A percentile compares a stretch with the other conserved stretches of the same genome.
These are phyloP conservation scores for Acanthis flammea DNA, from an alignment of 2,797 vertebrate genomes.

Conservation along the genomic window DNA sequence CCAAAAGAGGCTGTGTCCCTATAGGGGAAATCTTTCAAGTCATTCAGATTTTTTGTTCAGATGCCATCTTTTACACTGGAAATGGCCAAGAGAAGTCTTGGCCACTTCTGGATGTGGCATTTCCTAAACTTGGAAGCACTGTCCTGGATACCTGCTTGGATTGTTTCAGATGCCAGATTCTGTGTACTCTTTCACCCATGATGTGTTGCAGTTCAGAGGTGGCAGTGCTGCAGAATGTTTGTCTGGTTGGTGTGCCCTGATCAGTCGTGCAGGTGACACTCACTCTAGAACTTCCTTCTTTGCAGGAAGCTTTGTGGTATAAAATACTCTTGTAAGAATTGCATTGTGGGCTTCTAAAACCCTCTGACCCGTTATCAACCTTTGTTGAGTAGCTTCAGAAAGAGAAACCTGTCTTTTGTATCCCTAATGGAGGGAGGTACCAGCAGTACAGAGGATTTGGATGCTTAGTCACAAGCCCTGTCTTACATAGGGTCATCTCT, in stretches of 20 bases:
- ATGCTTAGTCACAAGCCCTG: not conserved
- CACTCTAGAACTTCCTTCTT: not conserved
- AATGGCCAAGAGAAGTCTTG: not conserved
- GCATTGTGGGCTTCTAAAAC: not conserved
- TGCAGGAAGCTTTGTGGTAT: not conserved
- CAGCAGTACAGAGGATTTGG: not conserved
- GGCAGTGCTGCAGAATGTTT: not conserved
- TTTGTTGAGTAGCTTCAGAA: not conserved
- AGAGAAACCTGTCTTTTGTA: not conserved
- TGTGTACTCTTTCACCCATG: not conserved
- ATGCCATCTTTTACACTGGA: not conserved
- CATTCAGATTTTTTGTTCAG: not conserved
- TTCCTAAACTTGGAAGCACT: not conserved
- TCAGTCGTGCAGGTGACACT: not conserved
- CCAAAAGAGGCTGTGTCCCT: not conserved
- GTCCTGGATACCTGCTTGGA: rapidly evolving
- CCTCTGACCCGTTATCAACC: not conserved
- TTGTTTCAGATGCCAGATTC: not conserved
- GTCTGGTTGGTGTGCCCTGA: not conserved
- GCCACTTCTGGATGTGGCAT: rapidly evolving
- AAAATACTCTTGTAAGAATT: not conserved
- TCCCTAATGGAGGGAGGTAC: not conserved
- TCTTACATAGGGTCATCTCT: not conserved
- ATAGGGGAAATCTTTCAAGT: not conserved
- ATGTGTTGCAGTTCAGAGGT: not conserved